These are phyloP conservation scores for Lutjanus erythropterus DNA, from an alignment of 2,113 vertebrate species.

Conservation along the genomic window DNA sequence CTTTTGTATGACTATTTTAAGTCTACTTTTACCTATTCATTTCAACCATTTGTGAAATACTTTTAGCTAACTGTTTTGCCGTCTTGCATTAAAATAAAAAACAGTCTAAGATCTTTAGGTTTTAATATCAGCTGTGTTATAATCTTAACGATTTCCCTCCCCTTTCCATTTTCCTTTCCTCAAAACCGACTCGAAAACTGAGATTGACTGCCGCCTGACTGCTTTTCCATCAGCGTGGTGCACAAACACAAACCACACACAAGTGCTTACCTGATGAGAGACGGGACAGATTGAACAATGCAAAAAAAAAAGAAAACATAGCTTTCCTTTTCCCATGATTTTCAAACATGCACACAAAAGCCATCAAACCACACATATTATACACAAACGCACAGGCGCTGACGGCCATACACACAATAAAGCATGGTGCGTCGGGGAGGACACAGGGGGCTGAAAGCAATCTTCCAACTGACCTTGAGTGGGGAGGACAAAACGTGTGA, in stretches of 20 bases:
- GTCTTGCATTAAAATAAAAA: too few species aligned
- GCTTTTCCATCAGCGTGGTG: slow-evolving; percentile 55
- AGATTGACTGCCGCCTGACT: slow-evolving; percentile 49
- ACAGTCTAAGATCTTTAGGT: not conserved
- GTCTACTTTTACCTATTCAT: too few species aligned
- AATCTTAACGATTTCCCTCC: slow-evolving; percentile 51
- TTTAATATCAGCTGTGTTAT: slow-evolving; percentile 43
- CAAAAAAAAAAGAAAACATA: too few species aligned
- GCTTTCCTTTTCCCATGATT: slow-evolving; percentile 27
- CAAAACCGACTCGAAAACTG: slow-evolving; percentile 31
- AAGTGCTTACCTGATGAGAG: slow-evolving; percentile 53
- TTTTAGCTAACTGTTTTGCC: too few species aligned
- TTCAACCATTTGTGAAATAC: too few species aligned
- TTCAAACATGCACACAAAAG: slow-evolving; percentile 54
- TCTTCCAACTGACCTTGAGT: slow-evolving; percentile 82
- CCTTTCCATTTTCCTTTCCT: slow-evolving; percentile 34
- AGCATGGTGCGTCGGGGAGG: slow-evolving; percentile 59
- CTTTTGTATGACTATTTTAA: too few species aligned
- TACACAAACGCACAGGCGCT: slow-evolving; percentile 47
- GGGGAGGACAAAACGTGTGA: slow-evolving; percentile 72
- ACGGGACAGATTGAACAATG: slow-evolving; percentile 48
- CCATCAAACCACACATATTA: slow-evolving; percentile 32
- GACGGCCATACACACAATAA: slow-evolving; percentile 67
- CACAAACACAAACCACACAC: too few species aligned
- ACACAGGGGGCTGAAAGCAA: slow-evolving; percentile 83